phyloP scores from a whole-genome alignment of 1,140 invertebrate genomes.

The Lasioglossum albipes region DNA sequence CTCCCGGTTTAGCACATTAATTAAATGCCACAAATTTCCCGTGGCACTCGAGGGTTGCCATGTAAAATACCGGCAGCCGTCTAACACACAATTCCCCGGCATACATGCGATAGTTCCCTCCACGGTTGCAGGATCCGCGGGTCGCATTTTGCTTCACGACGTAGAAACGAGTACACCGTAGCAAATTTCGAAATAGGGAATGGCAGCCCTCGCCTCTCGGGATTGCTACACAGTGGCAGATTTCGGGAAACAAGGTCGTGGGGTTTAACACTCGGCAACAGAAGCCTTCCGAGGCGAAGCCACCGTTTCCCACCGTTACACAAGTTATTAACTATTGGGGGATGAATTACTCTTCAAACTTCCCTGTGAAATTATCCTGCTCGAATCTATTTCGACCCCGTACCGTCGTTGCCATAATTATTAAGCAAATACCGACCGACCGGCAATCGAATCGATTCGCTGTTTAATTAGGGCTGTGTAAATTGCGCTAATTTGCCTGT shows the following conservation, averaged over 20 bases:
- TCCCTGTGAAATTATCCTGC: no score
- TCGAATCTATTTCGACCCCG: no score
- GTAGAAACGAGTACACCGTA: neutral
- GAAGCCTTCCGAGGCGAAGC: constrained; percentile 4
- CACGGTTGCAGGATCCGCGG: neutral
- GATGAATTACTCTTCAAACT: no score
- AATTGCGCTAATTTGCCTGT: no score
- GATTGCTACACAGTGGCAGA: neutral
- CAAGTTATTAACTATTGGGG: neutral
- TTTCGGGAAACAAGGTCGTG: constrained; percentile 18
- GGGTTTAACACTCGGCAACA: constrained; percentile 5
- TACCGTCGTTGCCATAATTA: no score
- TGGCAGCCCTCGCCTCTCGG: no score
- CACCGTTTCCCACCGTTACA: no score
- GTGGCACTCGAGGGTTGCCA: neutral
- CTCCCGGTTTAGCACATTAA: neutral
- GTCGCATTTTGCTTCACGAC: neutral
- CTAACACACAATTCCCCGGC: constrained; percentile 11
- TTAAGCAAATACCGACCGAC: no score
- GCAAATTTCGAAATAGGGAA: constrained; percentile 26
- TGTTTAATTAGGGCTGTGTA: no score
- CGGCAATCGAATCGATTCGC: no score
- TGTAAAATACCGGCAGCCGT: neutral
- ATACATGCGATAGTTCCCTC: neutral
- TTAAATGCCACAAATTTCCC: constrained; percentile 11